Base-by-base conservation (phyloP, 2,888 invertebrate genomes). In the Megalurothrips usitatus region DNA sequence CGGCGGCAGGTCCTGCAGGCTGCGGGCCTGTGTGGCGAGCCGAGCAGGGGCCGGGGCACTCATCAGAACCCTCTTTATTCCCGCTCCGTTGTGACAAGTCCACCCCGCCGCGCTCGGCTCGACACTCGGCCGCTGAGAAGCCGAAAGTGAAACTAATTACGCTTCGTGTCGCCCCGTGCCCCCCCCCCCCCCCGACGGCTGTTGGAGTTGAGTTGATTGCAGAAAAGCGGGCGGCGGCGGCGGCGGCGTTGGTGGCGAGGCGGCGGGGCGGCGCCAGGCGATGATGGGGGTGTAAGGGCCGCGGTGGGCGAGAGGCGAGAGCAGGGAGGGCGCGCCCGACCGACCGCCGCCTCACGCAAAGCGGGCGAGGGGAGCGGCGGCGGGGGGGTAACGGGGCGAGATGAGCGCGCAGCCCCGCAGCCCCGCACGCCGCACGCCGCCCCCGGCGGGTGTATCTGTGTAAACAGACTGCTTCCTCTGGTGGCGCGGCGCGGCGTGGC, bases 391-490 rank as follows among this genome's bases (percentile, higher is more conserved):
- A 6, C 34, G 34, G 34, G 34, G 34, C 6, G 34, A 43, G 34
- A 43, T 43, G 34, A 43, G 34, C 34, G 34, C 34, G 3, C 34
- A 43, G 34, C 34, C 34, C 3, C 34, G 34, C 34, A 11, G 11
- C 1, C 14, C 52, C 52, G 52, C 52, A 17, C 52, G 52, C 52
- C 49, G 49, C 49, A n/a, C 52, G 52, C 17, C 52, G 58, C 58
- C 58, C 14, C 58, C 58, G 68, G 68, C 68, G 68, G 68, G 68
- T 75, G 68, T 75, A 75, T 75, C 68, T 75, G 26, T 75, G 68
- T 75, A 75, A 75, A 75, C 68, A 75, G 68, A 75, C 68, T 75
- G 68, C 68, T 75, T 75, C 23, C 23, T 58, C 58, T 75, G 68
- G 68, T 12, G 68, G 68, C 68, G 23, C n/a, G 68, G 12, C 68